Evolutionary conservation across 2,888 invertebrate species (phyloP), one percentile per base, ranked within the genome.

Genomic region (Keiferia lycopersicella): DNA sequence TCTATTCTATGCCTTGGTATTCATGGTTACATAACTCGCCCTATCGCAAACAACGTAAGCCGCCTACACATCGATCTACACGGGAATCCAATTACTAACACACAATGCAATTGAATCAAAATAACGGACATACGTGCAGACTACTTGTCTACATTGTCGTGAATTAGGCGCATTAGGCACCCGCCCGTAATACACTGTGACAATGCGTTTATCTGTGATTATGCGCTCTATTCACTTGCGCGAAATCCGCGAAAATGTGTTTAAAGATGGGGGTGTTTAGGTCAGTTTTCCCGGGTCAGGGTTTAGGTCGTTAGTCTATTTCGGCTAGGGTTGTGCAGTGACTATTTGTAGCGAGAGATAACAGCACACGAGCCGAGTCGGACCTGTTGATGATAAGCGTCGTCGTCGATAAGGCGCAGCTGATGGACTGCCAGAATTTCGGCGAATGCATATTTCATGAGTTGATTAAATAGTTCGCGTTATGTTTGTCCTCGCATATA

Each of bases 301-400:
- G 12, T 7, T 11, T 20, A 14, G 66, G 69, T 65, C 64, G 72
- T 82, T 82, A 71, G 65, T 76, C 67, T 77, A 69, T 80, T 80
- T 76, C 66, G 73, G 67, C 61, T 68, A 70, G 74, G 68, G 64
- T 64, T 60, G 62, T 70, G 71, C 67, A 64, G 74, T 83, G 83
- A 87, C 79, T 90, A 89, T 91, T 90, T 90, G 91, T 87, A 89
- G 89, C 83, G 81, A 84, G 89, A 90, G 91, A 91, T 91, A 91
- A 88, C 88, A 86, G 84, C 84, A 81, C 80, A 87, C 85, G 85
- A 88, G 88, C 86, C 82, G 87, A 83, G 82, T 81, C 79, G 80
- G 82, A 91, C 91, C 91, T 91, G 91, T 91, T 91, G 91, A 88
- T 87, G 87, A 91, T 91, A 90, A 91, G 91, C 83, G 83, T 79